Percentiles rank a stretch among this genome's conserved stretches.
phyloP scores from a whole-genome alignment of 2,113 vertebrate genomes.

The Myotis yumanensis region DNA sequence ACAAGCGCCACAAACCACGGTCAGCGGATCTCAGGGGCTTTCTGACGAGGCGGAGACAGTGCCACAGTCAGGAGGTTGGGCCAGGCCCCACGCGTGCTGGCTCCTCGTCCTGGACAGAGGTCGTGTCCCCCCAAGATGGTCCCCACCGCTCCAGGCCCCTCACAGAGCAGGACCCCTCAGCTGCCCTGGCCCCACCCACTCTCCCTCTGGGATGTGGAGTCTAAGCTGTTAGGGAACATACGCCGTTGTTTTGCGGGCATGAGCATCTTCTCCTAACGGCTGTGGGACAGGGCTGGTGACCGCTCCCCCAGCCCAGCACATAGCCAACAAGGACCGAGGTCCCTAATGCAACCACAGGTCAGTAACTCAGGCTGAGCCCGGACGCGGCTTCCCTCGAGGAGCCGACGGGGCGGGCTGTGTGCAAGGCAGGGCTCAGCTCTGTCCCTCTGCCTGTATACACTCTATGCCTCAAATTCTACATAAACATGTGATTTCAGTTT shows the following conservation, averaged over 20 bases:
- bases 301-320: neutral
- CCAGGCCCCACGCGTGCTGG: rapidly evolving
- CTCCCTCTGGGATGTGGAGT: rapidly evolving
- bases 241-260: too few relatives aligned
- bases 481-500: neutral
- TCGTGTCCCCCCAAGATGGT: neutral
- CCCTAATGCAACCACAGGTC: neutral
- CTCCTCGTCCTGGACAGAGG: too few relatives aligned
- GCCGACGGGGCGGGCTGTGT: rapidly evolving
- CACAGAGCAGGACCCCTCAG: neutral
- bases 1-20: neutral
- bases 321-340: neutral
- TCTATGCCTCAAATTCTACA: neutral
- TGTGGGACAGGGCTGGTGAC: neutral
- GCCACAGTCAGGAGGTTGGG: neutral
- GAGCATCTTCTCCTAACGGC: neutral
- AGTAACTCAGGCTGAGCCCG: neutral
- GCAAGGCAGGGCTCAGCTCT: neutral
- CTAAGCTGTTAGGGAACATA: neutral
- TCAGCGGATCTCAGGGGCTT: rapidly evolving
- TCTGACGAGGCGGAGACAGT: rapidly evolving
- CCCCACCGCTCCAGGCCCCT: neutral
- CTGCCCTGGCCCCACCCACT: rapidly evolving
- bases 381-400: rapidly evolving
- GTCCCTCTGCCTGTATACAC: neutral